phyloP scores from a whole-genome alignment of 1,140 invertebrate species.

The Drosophila bocki region DNA sequence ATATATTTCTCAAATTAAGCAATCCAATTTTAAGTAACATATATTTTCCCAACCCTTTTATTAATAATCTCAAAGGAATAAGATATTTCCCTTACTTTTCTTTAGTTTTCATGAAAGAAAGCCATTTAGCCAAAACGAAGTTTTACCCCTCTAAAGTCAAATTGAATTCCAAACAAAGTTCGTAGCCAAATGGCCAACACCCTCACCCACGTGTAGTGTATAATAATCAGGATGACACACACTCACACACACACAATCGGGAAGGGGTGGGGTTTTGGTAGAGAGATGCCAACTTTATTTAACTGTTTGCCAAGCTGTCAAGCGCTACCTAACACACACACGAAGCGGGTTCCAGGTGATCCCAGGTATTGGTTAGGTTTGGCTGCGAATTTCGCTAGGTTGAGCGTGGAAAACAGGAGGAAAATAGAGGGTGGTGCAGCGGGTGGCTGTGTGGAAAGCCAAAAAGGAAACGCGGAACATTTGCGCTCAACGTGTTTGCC shows the following conservation, averaged over 20 bases:
- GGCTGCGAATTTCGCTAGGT: conserved; percentile 6
- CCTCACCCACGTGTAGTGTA: conserved; percentile 32
- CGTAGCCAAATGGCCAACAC: conserved; percentile 16
- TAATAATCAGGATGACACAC: conserved; percentile 50
- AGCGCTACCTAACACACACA: conserved; percentile 70
- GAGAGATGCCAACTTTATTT: conserved; percentile 74
- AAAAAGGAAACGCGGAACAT: conserved; percentile 79
- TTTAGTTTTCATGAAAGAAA: neutral
- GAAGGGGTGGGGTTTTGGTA: neutral
- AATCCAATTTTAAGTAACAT: no score
- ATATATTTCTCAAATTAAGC: no score
- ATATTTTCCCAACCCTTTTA: neutral
- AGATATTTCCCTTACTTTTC: neutral
- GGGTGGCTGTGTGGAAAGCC: conserved; percentile 48
- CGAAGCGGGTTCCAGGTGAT: conserved; percentile 39
- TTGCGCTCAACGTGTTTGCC: conserved; percentile 79
- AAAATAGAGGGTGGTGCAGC: conserved; percentile 1
- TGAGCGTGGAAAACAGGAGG: conserved; percentile 3
- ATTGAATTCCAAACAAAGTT: conserved; percentile 24
- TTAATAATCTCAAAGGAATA: neutral
- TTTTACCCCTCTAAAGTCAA: conserved; percentile 8
- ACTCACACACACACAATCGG: neutral
- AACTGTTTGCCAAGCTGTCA: conserved; percentile 82
- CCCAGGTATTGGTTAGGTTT: conserved; percentile 49
- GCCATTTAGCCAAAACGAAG: conserved; percentile 3